These are phyloP conservation scores for Eira barbara DNA, from an alignment of 2,113 vertebrate genomes.

Conservation along the genomic window DNA sequence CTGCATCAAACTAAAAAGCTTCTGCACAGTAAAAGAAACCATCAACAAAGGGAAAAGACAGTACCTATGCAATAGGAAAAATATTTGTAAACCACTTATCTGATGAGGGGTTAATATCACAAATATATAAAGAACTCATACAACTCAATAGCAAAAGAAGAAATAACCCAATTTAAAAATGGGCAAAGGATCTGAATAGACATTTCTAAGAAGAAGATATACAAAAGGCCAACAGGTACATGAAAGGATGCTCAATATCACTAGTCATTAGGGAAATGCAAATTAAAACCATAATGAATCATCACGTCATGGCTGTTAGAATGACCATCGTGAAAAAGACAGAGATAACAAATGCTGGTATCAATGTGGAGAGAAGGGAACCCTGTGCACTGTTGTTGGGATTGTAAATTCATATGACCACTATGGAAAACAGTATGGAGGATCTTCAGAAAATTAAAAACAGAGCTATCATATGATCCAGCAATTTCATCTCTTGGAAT, in stretches of 20 bases:
- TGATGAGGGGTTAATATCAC: background rate
- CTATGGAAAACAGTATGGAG: background rate
- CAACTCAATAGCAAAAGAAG: background rate
- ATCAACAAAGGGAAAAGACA: background rate
- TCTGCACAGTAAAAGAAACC: background rate
- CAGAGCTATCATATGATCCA: background rate
- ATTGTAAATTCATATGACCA: background rate
- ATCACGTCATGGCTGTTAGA: background rate
- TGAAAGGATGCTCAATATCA: background rate
- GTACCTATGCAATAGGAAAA: background rate
- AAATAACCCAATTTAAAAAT: background rate
- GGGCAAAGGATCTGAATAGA: background rate
- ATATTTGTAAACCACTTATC: background rate
- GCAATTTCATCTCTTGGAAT: background rate
- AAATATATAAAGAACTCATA: background rate
- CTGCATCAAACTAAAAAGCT: background rate
- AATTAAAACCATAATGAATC: background rate
- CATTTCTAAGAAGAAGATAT: background rate
- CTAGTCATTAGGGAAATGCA: background rate
- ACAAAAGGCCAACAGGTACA: background rate
- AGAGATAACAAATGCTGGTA: background rate
- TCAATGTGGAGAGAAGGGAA: background rate
- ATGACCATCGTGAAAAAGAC: background rate
- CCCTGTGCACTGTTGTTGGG: background rate
- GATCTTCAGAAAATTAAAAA: background rate